Conservation (phyloP, 1,140 invertebrate species). For the Piezodorus guildinii region DNA sequence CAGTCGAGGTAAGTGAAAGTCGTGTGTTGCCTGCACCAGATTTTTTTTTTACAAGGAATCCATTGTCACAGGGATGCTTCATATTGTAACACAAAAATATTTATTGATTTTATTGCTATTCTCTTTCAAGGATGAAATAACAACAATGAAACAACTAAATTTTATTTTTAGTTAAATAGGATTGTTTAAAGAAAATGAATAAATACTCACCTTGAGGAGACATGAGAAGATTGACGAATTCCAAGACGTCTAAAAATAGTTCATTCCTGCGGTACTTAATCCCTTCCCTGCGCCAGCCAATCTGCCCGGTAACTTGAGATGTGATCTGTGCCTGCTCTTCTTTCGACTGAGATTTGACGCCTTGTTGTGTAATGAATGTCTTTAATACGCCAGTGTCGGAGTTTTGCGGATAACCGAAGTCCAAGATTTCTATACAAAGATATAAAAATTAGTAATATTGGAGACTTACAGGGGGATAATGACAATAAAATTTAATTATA, state of each 20-base stretch:
- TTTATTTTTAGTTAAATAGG: too few species aligned
- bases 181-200: too few species aligned
- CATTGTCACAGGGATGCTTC: too few species aligned
- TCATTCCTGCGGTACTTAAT: slow-evolving; percentile 99
- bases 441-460: background rate
- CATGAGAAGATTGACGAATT: slow-evolving; percentile 99
- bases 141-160: too few species aligned
- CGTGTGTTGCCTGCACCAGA: too few species aligned
- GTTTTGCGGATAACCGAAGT: slow-evolving; percentile 99
- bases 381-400: slow-evolving; percentile 98
- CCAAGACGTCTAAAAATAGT: slow-evolving; percentile 95
- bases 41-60: too few species aligned
- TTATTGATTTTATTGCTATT: too few species aligned
- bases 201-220: slow-evolving; percentile 89
- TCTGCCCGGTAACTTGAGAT: slow-evolving; percentile 95
- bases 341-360: slow-evolving; percentile 96
- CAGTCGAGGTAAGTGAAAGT: too few species aligned
- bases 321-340: slow-evolving; percentile 99
- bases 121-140: too few species aligned
- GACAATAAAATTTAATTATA: too few species aligned
- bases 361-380: slow-evolving; percentile 98
- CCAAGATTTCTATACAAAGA: slow-evolving; percentile 81
- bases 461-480: too few species aligned
- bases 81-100: too few species aligned
- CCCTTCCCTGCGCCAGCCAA: slow-evolving; percentile 98